A percentile compares a stretch with the other conserved stretches of the same genome.
These are phyloP conservation scores for Nipponacmea schrenckii DNA, from an alignment of 2,888 invertebrate species.

Conservation along the genomic window DNA sequence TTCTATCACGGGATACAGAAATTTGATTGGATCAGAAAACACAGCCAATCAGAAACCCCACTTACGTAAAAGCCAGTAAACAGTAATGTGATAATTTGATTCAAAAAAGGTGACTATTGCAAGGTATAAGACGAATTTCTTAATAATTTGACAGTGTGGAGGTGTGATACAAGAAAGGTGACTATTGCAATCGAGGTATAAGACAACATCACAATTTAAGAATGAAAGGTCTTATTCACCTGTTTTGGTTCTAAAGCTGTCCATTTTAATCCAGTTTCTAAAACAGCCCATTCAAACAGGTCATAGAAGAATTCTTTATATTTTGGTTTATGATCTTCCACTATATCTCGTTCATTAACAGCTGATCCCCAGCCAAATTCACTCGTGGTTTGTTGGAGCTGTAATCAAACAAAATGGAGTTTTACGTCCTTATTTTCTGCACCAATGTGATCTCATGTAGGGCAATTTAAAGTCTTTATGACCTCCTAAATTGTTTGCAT, in stretches of 20 bases:
- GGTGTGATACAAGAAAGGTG: too few relatives aligned
- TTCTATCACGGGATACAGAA: too few relatives aligned
- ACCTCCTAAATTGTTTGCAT: too few relatives aligned
- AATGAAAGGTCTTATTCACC: background rate
- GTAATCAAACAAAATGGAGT: background rate
- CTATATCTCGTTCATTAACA: slow-evolving; percentile 3
- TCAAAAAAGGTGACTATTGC: too few relatives aligned
- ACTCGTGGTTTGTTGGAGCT: slow-evolving; percentile 10
- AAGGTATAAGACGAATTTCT: background rate
- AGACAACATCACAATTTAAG: background rate
- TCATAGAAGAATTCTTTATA: slow-evolving; percentile 10
- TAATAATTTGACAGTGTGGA: background rate
- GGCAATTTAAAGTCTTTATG: too few relatives aligned
- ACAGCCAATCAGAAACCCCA: background rate
- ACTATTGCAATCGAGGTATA: background rate
- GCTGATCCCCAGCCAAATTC: slow-evolving; percentile 12
- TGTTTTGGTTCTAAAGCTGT: slow-evolving; percentile 1
- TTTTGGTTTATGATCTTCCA: background rate
- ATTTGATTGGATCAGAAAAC: too few relatives aligned
- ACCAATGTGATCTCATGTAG: background rate
- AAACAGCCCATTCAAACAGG: slow-evolving; percentile 14
- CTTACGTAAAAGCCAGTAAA: background rate
- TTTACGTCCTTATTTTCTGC: background rate
- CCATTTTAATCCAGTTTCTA: slow-evolving; percentile 16
- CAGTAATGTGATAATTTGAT: too few relatives aligned